Evolutionary conservation across 1,140 invertebrate species (phyloP).

Genomic region (Bombyx mandarina): DNA sequence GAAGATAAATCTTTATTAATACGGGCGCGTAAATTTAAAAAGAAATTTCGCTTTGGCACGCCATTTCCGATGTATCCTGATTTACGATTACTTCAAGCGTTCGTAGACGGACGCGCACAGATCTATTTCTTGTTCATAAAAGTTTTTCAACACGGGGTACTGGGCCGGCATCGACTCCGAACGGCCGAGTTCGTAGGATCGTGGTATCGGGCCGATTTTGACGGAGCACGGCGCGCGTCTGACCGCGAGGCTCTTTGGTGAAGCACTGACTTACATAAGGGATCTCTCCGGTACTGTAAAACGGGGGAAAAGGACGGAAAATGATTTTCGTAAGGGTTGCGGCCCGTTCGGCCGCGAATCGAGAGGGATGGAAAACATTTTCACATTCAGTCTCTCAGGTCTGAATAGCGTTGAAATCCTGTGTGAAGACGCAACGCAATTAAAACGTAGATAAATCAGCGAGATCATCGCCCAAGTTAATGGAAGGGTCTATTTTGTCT

Average conservation of each 20-base stretch:
- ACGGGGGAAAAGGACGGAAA: slow-evolving; percentile 40
- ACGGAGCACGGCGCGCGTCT: slow-evolving; percentile 27
- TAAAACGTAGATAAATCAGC: slow-evolving; percentile 55
- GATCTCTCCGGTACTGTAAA: slow-evolving; percentile 47
- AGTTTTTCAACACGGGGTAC: slow-evolving; percentile 13
- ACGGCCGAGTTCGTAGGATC: slow-evolving; percentile 2
- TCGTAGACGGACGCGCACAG: slow-evolving; percentile 8
- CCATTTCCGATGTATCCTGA: slow-evolving; percentile 17
- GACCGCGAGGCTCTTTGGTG: slow-evolving; percentile 12
- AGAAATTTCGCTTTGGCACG: slow-evolving; percentile 28
- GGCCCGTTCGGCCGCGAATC: slow-evolving; percentile 22
- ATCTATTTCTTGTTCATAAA: slow-evolving; percentile 17
- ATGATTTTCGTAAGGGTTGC: slow-evolving; percentile 33
- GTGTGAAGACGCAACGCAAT: slow-evolving; percentile 61
- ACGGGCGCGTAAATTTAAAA: slow-evolving; percentile 27
- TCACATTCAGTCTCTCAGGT: slow-evolving; percentile 36
- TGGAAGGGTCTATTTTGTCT: slow-evolving; percentile 28
- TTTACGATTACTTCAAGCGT: slow-evolving; percentile 19
- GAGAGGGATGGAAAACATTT: slow-evolving; percentile 48
- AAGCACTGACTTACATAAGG: slow-evolving; percentile 66
- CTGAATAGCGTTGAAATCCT: slow-evolving; percentile 43
- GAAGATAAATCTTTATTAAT: slow-evolving; percentile 32
- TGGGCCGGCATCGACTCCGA: slow-evolving; percentile 4
- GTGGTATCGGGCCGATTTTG: slow-evolving; percentile 31
- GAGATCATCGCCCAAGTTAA: slow-evolving; percentile 25